A percentile compares a stretch with the other conserved stretches of the same genome.
Conservation (phyloP, 2,113 vertebrate genomes). For the Galemys pyrenaicus region DNA sequence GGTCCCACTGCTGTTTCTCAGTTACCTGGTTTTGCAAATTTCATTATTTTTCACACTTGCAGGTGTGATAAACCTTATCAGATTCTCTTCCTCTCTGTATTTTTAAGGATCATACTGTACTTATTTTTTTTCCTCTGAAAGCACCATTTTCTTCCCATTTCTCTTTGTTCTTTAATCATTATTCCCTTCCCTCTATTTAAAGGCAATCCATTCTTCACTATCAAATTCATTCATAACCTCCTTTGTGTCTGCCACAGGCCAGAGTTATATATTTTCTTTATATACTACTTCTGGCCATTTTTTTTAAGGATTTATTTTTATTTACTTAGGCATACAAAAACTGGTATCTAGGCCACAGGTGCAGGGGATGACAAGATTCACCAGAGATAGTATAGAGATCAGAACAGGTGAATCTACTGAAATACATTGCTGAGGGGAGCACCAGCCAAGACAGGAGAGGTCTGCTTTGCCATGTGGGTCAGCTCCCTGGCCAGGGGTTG, state of each 20-base stretch:
- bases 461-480: too few relatives aligned
- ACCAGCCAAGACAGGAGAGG: too few relatives aligned
- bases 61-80: background rate
- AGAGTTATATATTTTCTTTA: background rate
- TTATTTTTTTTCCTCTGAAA: background rate
- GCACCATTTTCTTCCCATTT: background rate
- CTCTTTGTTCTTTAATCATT: background rate
- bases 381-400: too few relatives aligned
- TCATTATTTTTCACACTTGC: slow-evolving; percentile 21
- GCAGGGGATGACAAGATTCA: too few relatives aligned
- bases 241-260: background rate
- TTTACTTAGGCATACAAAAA: too few relatives aligned
- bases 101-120: background rate
- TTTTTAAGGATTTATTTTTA: too few relatives aligned
- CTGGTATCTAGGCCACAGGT: too few relatives aligned
- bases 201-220: background rate
- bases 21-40: background rate
- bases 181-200: background rate
- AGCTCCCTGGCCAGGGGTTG: too few relatives aligned
- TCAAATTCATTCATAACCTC: background rate
- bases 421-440: too few relatives aligned
- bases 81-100: background rate
- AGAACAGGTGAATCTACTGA: too few relatives aligned
- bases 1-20: background rate
- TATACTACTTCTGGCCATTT: background rate